phyloP scores from a whole-genome alignment of 2,888 invertebrate species.

The Apotomis betuletana region DNA sequence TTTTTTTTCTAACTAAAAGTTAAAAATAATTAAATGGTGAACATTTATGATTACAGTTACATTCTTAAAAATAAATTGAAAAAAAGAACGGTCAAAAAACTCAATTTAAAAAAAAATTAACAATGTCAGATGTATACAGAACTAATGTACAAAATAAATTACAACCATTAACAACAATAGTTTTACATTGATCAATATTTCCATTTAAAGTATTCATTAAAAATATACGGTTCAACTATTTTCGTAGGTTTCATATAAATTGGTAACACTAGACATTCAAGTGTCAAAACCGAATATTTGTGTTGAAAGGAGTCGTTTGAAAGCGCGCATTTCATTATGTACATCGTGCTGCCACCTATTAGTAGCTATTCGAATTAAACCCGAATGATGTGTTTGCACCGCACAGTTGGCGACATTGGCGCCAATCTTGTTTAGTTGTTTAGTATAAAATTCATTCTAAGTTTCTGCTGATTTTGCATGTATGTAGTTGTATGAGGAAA shows the following conservation, averaged over 20 bases:
- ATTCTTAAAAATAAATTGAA: too few species aligned
- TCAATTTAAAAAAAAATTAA: too few species aligned
- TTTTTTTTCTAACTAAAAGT: not conserved
- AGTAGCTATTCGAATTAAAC: not conserved
- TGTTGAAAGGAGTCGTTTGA: conserved; percentile 57
- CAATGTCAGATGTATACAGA: too few species aligned
- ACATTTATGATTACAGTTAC: too few species aligned
- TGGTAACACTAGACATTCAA: conserved; percentile 54
- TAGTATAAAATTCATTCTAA: not conserved
- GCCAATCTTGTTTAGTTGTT: not conserved
- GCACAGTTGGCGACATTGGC: conserved; percentile 9
- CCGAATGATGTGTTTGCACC: not conserved
- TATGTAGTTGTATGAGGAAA: too few species aligned
- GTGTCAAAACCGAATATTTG: conserved; percentile 61
- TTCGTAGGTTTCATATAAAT: conserved; percentile 43
- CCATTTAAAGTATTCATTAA: not conserved
- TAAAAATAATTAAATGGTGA: too few species aligned
- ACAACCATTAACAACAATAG: too few species aligned
- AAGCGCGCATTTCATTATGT: conserved; percentile 63
- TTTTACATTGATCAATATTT: too few species aligned
- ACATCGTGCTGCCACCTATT: conserved; percentile 63
- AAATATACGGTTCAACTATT: conserved; percentile 44
- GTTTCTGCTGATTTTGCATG: too few species aligned
- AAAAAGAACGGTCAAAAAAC: too few species aligned
- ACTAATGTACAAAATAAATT: too few species aligned